These are phyloP conservation scores for Microplitis demolitor DNA, from an alignment of 1,140 invertebrate genomes.

Conservation along the genomic window DNA sequence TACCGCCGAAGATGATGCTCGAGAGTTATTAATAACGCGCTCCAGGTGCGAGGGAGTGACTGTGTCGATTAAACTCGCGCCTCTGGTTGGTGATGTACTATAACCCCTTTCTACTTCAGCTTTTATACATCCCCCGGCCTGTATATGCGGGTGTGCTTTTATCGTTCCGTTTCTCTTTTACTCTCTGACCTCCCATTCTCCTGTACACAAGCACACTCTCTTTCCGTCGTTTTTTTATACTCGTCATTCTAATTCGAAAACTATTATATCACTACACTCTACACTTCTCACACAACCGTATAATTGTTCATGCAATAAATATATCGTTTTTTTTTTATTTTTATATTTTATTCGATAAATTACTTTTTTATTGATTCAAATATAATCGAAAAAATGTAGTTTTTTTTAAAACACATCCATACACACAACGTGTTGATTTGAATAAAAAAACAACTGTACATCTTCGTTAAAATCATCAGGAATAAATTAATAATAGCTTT, in stretches of 20 bases:
- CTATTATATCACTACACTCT: slow-evolving; percentile 12
- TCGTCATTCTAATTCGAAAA: slow-evolving; percentile 6
- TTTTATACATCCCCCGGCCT: too few relatives aligned
- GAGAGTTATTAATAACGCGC: slow-evolving; percentile 23
- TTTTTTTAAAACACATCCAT: too few relatives aligned
- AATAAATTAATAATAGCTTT: too few relatives aligned
- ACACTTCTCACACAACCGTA: not conserved
- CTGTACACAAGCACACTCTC: not conserved
- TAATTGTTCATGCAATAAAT: not conserved
- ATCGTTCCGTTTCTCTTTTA: slow-evolving; percentile 8
- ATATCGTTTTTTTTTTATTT: not conserved
- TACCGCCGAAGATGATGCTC: slow-evolving; percentile 22
- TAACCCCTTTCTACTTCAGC: slow-evolving; percentile 2
- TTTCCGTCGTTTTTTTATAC: not conserved
- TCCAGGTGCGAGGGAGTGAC: slow-evolving; percentile 26
- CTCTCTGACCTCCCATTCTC: not conserved
- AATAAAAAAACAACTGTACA: too few relatives aligned
- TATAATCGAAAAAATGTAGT: too few relatives aligned
- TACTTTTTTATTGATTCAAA: too few relatives aligned
- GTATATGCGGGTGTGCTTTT: not conserved
- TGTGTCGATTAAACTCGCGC: slow-evolving; percentile 25
- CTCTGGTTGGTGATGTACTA: slow-evolving; percentile 1
- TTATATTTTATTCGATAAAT: not conserved
- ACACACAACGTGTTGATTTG: too few relatives aligned
- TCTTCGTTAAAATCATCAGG: too few relatives aligned